Evolutionary conservation across 2,797 vertebrate species (phyloP).

Genomic region (Cossypha niveicapilla): DNA sequence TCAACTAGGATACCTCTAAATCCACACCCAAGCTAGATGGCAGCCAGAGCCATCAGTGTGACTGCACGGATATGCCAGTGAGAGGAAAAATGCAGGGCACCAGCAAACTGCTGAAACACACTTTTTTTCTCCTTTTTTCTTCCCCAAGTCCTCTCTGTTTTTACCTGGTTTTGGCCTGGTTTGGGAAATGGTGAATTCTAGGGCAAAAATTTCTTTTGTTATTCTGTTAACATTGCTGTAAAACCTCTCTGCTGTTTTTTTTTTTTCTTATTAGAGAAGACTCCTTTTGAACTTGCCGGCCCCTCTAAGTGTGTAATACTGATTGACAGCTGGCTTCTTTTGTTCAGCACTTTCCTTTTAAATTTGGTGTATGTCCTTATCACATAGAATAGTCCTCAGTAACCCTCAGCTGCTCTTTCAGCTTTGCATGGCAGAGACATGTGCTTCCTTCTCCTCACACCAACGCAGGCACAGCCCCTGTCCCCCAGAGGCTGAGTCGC

Average conservation of each 20-base stretch:
- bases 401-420: constrained; percentile 3
- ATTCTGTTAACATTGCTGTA: constrained; percentile 48
- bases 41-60: not conserved
- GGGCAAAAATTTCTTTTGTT: constrained; percentile 43
- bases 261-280: constrained; percentile 46
- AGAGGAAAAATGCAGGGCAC: not conserved
- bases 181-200: constrained; percentile 40
- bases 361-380: constrained; percentile 32
- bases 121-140: not conserved
- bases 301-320: constrained; percentile 57
- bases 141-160: not conserved
- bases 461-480: not conserved
- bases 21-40: not conserved
- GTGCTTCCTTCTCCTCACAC: not conserved
- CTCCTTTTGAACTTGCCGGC: constrained; percentile 53
- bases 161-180: constrained; percentile 25
- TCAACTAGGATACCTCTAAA: not conserved
- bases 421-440: not conserved
- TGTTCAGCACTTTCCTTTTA: constrained; percentile 59
- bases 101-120: not conserved
- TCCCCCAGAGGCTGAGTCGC: not conserved
- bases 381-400: not conserved
- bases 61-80: not conserved
- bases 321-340: constrained; percentile 64
- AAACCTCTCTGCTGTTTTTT: constrained; percentile 41